Percentiles rank a stretch among this genome's conserved stretches.
These are phyloP conservation scores for Zhengitettix transpicula DNA, from an alignment of 2,888 invertebrate species.

Conservation along the genomic window DNA sequence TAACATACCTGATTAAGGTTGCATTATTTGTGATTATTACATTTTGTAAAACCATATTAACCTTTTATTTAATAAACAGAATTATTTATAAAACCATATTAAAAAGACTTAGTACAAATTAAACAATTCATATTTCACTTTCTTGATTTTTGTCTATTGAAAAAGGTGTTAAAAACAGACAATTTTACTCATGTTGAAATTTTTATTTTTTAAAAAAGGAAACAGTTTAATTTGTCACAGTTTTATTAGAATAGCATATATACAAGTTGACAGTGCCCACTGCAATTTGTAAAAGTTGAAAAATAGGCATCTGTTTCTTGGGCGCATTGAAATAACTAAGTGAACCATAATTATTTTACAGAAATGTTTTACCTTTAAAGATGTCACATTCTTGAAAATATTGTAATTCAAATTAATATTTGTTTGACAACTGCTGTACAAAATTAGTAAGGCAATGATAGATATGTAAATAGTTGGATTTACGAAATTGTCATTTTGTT, in stretches of 20 bases:
- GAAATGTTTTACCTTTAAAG: not conserved
- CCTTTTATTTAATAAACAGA: no score
- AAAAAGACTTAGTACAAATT: no score
- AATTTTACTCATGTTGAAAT: no score
- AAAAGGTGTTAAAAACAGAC: no score
- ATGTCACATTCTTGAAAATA: not conserved
- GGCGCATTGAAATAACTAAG: not conserved
- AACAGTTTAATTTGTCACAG: no score
- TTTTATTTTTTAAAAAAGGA: no score
- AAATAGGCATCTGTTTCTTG: constrained; percentile 13
- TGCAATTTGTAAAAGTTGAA: constrained; percentile 14
- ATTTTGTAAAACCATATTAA: no score
- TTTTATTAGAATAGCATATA: constrained; percentile 3
- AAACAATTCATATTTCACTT: no score
- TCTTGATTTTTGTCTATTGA: no score
- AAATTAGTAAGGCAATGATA: constrained; percentile 13
- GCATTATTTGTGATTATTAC: no score
- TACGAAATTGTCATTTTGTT: constrained; percentile 8
- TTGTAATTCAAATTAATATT: constrained; percentile 3
- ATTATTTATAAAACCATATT: no score
- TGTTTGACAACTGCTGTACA: constrained; percentile 11
- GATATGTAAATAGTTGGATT: constrained; percentile 13
- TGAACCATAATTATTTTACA: not conserved
- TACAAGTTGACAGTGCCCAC: constrained; percentile 14
- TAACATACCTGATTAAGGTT: no score